phyloP scores from a whole-genome alignment of 2,797 vertebrate genomes.

The Sebastes wilsoni region DNA sequence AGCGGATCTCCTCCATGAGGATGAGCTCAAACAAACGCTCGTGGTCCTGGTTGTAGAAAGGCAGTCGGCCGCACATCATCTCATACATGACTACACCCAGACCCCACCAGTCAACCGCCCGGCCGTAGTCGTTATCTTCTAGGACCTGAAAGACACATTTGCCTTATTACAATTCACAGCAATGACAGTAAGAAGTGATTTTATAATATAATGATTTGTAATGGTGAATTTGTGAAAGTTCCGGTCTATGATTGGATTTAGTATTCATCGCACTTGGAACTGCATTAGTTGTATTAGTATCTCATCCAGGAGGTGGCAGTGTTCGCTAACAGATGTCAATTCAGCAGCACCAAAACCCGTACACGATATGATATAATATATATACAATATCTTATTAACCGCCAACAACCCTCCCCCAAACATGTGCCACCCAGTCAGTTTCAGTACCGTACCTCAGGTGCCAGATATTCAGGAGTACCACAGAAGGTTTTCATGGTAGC shows the following conservation, averaged over 20 bases:
- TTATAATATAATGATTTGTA: not conserved
- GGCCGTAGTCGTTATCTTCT: slow-evolving; percentile 91
- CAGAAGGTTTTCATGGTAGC: slow-evolving; percentile 94
- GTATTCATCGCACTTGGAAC: too few species aligned
- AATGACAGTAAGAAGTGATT: not conserved
- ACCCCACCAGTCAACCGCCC: slow-evolving; percentile 93
- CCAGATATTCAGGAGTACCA: slow-evolving; percentile 91
- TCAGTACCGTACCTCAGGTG: slow-evolving; percentile 84
- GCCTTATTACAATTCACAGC: not conserved
- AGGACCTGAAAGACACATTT: slow-evolving; percentile 79
- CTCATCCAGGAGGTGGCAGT: too few species aligned
- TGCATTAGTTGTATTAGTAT: too few species aligned
- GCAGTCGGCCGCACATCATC: slow-evolving; percentile 91
- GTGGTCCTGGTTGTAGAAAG: slow-evolving; percentile 92
- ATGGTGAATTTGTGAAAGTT: too few species aligned
- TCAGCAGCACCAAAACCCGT: too few species aligned
- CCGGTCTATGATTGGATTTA: too few species aligned
- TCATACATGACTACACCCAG: slow-evolving; percentile 93
- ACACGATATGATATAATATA: too few species aligned
- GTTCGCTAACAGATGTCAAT: too few species aligned
- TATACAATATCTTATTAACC: too few species aligned
- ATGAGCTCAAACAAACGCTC: slow-evolving; percentile 93
- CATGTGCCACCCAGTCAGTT: not conserved
- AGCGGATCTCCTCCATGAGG: slow-evolving; percentile 91
- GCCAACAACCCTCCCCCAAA: not conserved